Conservation (phyloP, 2,888 invertebrate genomes). For the Sesia apiformis region DNA sequence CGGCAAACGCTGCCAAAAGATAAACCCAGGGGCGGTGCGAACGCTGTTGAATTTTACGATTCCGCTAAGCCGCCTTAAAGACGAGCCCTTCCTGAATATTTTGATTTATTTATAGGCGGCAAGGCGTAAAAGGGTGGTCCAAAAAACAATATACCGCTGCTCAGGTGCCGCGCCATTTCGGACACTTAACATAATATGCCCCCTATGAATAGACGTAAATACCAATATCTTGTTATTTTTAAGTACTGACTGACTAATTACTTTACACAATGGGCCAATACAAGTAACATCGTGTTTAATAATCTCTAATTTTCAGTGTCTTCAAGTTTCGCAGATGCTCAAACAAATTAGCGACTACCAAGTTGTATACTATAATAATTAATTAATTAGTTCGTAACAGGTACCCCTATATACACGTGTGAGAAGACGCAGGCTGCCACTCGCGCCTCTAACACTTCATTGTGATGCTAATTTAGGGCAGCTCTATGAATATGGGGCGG, state of each 20-base stretch:
- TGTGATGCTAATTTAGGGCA: constrained; percentile 71
- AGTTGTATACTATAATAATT: constrained; percentile 22
- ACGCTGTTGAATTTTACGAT: constrained; percentile 74
- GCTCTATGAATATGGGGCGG: constrained; percentile 68
- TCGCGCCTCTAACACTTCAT: constrained; percentile 64
- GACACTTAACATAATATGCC: constrained; percentile 49
- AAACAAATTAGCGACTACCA: constrained; percentile 41
- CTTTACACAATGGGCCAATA: no score
- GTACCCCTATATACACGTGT: constrained; percentile 29
- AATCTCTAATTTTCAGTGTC: no score
- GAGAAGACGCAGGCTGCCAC: constrained; percentile 58
- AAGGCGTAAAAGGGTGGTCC: constrained; percentile 68
- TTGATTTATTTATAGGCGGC: constrained; percentile 73
- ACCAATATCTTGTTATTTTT: constrained; percentile 4
- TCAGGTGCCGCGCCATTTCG: constrained; percentile 35
- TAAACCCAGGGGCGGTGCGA: constrained; percentile 62
- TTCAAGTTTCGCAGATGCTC: background rate
- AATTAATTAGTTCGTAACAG: constrained; percentile 63
- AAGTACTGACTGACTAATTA: background rate
- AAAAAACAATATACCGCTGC: constrained; percentile 60
- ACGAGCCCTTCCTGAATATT: constrained; percentile 73
- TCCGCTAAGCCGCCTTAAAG: constrained; percentile 72
- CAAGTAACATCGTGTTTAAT: no score
- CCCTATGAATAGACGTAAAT: constrained; percentile 28
- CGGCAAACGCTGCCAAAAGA: constrained; percentile 58